Evolutionary conservation across 2,113 vertebrate species (phyloP).

Genomic region (Grallaria varia): DNA sequence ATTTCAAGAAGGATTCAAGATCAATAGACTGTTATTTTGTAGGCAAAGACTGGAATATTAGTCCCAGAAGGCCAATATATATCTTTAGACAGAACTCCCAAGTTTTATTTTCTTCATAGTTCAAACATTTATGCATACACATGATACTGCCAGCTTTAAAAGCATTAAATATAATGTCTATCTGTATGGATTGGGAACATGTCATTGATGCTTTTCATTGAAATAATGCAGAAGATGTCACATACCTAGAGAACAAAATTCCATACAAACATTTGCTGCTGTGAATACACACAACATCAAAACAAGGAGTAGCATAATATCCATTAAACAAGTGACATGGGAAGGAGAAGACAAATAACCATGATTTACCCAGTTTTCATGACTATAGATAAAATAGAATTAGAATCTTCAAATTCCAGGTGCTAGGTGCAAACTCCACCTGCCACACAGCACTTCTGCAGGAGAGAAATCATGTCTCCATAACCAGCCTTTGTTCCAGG

Average conservation of each 20-base stretch:
- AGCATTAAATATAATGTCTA: neutral
- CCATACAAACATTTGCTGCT: neutral
- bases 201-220: neutral
- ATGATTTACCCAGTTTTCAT: neutral
- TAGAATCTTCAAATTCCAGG: neutral
- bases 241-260: neutral
- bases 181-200: neutral
- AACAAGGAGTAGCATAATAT: neutral
- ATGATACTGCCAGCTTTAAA: neutral
- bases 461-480: neutral
- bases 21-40: neutral
- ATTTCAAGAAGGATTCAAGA: neutral
- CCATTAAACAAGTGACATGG: neutral
- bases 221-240: neutral
- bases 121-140: neutral
- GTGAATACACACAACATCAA: neutral
- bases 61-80: constrained; percentile 25
- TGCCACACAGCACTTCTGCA: neutral
- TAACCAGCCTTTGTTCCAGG: neutral
- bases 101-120: neutral
- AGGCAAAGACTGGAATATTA: constrained; percentile 7
- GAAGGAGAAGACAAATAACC: neutral
- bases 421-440: neutral
- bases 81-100: neutral
- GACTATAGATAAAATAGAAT: neutral